These are phyloP conservation scores for Prunella strophiata DNA, from an alignment of 2,797 vertebrate genomes.

Conservation along the genomic window DNA sequence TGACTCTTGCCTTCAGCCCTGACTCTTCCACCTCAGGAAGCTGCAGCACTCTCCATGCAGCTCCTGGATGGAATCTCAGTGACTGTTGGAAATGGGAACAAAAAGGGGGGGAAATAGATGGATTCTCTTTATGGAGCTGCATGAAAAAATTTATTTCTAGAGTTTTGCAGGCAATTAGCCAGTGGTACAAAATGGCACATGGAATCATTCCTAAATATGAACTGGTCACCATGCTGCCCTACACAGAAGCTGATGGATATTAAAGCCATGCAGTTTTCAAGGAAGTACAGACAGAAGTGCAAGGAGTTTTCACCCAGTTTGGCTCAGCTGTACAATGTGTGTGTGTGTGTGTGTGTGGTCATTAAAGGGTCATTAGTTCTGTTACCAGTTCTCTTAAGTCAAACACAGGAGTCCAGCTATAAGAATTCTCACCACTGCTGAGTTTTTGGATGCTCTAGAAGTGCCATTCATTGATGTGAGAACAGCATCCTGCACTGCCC, in stretches of 20 bases:
- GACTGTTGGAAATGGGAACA: not conserved
- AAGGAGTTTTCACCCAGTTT: not conserved
- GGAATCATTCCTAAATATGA: not conserved
- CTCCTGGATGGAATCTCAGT: not conserved
- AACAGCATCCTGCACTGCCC: not conserved
- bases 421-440: not conserved
- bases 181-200: not conserved
- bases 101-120: accelerated
- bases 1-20: not conserved
- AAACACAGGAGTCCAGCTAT: not conserved
- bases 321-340: not conserved
- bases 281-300: not conserved
- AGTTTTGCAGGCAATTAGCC: not conserved
- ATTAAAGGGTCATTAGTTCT: not conserved
- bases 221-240: accelerated
- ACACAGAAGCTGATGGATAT: not conserved
- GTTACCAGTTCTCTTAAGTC: not conserved
- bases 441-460: not conserved
- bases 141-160: not conserved
- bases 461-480: not conserved
- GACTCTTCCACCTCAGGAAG: not conserved
- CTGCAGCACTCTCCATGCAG: not conserved
- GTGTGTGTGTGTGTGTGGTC: too few relatives aligned
- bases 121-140: not conserved
- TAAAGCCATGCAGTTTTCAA: not conserved